phyloP scores from a whole-genome alignment of 2,113 vertebrate genomes.

The Oxygymnocypris stewartii region DNA sequence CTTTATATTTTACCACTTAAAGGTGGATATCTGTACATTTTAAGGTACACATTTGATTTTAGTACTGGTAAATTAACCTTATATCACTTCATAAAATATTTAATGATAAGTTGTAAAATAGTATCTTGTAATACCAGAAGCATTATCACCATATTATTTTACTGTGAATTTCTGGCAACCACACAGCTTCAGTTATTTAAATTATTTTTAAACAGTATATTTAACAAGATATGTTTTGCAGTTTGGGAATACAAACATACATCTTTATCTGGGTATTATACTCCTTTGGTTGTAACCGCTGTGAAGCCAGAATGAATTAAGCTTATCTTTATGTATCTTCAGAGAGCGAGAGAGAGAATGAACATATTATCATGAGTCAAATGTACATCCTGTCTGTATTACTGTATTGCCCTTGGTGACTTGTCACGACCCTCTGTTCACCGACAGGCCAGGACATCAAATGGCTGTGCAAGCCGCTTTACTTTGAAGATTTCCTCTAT shows the following conservation, averaged over 20 bases:
- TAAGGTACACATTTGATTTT: not conserved
- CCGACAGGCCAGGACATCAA: slow-evolving; percentile 29
- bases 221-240: too few relatives aligned
- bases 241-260: too few relatives aligned
- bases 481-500: slow-evolving; percentile 44
- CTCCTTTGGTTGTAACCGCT: not conserved
- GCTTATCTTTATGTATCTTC: not conserved
- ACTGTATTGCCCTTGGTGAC: not conserved
- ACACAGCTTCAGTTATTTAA: too few relatives aligned
- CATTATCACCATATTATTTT: too few relatives aligned
- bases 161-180: too few relatives aligned
- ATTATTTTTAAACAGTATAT: too few relatives aligned
- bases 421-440: not conserved
- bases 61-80: not conserved
- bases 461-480: slow-evolving; percentile 14
- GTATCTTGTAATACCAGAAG: too few relatives aligned
- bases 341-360: not conserved
- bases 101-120: not conserved
- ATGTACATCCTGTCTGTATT: not conserved
- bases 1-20: not conserved
- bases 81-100: not conserved
- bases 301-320: not conserved
- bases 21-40: not conserved
- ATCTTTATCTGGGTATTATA: too few relatives aligned
- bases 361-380: not conserved